A percentile compares a stretch with the other conserved stretches of the same genome.
Conservation (phyloP, 1,140 invertebrate genomes). For the Archivesica marissinica region DNA sequence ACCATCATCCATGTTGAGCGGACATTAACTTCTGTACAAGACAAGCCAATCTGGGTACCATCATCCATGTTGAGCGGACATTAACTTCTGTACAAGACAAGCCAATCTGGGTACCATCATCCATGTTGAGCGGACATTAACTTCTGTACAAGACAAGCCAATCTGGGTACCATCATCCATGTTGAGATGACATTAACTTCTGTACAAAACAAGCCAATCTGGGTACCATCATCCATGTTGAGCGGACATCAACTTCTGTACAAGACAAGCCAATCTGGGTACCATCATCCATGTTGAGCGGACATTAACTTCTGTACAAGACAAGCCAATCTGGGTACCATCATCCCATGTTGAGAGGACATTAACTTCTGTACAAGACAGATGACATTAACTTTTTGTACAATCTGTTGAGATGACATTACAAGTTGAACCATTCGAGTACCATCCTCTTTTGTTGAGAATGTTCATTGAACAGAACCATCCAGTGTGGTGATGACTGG, state of each 20-base stretch:
- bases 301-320: too few relatives aligned
- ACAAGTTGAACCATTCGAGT: slow-evolving; percentile 96
- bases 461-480: too few relatives aligned
- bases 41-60: slow-evolving; percentile 97
- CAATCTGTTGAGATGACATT: slow-evolving; percentile 86
- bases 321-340: too few relatives aligned
- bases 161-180: slow-evolving; percentile 92
- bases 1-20: too few relatives aligned
- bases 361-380: slow-evolving; percentile 97
- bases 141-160: slow-evolving; percentile 97
- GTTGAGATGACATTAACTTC: slow-evolving; percentile 58
- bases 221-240: too few relatives aligned
- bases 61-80: slow-evolving; percentile 57
- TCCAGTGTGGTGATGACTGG: too few relatives aligned
- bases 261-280: slow-evolving; percentile 98
- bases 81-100: slow-evolving; percentile 97
- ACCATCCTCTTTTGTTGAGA: too few relatives aligned
- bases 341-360: too few relatives aligned
- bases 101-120: slow-evolving; percentile 94
- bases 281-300: slow-evolving; percentile 83
- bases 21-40: slow-evolving; percentile 97
- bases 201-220: too few relatives aligned
- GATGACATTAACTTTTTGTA: slow-evolving; percentile 98
- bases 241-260: too few relatives aligned
- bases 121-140: slow-evolving; percentile 84